Evolutionary conservation across 2,113 vertebrate genomes (phyloP).

Genomic region (Paedocypris sp.): DNA sequence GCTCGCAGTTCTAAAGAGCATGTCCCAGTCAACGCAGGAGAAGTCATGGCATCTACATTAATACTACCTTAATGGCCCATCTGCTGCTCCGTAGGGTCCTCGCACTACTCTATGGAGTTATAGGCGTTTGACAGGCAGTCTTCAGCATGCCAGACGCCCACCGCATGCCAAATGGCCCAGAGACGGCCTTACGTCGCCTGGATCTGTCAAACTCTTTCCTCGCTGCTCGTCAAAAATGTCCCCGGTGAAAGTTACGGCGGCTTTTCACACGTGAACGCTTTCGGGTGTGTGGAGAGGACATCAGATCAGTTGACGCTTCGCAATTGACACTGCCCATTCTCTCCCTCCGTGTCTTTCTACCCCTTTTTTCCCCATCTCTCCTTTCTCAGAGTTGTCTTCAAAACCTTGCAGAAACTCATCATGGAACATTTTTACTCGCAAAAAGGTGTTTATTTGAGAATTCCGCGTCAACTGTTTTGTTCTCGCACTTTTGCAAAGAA

Average conservation of each 20-base stretch:
- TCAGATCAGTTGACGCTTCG: slow-evolving; percentile 30
- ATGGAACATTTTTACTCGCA: too few species aligned
- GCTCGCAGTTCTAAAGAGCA: slow-evolving; percentile 99
- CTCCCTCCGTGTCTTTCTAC: slow-evolving; percentile 1
- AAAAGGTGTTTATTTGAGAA: too few species aligned
- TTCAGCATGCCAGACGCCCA: slow-evolving; percentile 93
- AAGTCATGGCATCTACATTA: slow-evolving; percentile 99
- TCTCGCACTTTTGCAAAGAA: too few species aligned
- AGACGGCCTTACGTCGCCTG: slow-evolving; percentile 87
- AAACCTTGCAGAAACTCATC: too few species aligned
- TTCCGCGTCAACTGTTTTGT: too few species aligned
- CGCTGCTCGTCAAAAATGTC: slow-evolving; percentile 72
- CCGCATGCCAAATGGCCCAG: slow-evolving; percentile 96
- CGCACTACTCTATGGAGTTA: slow-evolving; percentile 96
- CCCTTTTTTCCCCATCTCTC: slow-evolving; percentile 23
- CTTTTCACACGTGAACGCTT: slow-evolving; percentile 73
- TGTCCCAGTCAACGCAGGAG: slow-evolving; percentile 99
- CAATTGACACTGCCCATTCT: slow-evolving; percentile 29
- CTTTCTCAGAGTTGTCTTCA: slow-evolving; percentile 27
- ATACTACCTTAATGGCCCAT: slow-evolving; percentile 99
- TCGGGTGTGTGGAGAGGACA: slow-evolving; percentile 56
- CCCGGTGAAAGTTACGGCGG: slow-evolving; percentile 49
- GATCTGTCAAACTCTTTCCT: slow-evolving; percentile 94
- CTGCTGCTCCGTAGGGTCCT: slow-evolving; percentile 99
- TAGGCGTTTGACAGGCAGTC: slow-evolving; percentile 99